A percentile compares a stretch with the other conserved stretches of the same genome.
These are phyloP conservation scores for Podilymbus podiceps DNA, from an alignment of 2,113 vertebrate genomes.

Conservation along the genomic window DNA sequence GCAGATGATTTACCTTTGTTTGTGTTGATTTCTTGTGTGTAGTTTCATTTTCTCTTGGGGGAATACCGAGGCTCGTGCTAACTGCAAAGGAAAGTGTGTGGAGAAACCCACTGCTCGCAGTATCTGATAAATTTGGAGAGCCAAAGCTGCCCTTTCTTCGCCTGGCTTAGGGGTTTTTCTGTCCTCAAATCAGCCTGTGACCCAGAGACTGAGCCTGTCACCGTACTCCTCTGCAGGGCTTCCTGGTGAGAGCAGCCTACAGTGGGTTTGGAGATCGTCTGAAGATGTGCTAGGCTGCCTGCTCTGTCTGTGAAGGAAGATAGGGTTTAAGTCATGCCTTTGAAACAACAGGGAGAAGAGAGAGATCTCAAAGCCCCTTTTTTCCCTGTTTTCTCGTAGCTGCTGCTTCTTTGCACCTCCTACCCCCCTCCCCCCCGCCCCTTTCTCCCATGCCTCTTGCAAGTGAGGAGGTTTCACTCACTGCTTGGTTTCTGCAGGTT, in stretches of 20 bases:
- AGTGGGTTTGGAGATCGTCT: rapidly evolving
- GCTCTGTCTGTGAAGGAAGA: neutral
- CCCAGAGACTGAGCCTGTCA: neutral
- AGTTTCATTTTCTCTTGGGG: neutral
- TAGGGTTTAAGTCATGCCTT: neutral
- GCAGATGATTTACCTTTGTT: neutral
- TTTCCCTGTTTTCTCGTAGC: neutral
- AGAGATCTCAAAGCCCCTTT: neutral
- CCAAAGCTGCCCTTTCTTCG: neutral
- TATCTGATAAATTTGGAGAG: neutral
- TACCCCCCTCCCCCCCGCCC: rapidly evolving
- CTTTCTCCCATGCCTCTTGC: neutral
- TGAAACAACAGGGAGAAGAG: neutral
- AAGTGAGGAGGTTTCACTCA: rapidly evolving
- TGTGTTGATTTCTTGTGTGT: neutral
- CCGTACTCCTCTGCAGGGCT: rapidly evolving
- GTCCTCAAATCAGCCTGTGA: neutral
- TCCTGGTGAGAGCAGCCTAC: neutral
- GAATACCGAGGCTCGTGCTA: neutral
- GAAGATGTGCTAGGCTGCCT: neutral
- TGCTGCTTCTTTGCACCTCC: neutral
- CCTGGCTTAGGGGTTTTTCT: neutral
- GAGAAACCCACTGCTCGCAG: neutral
- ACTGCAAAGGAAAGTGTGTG: neutral
- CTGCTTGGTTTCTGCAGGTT: neutral